Evolutionary conservation across 1,140 invertebrate genomes (phyloP).

Genomic region (Trichonephila inaurata): DNA sequence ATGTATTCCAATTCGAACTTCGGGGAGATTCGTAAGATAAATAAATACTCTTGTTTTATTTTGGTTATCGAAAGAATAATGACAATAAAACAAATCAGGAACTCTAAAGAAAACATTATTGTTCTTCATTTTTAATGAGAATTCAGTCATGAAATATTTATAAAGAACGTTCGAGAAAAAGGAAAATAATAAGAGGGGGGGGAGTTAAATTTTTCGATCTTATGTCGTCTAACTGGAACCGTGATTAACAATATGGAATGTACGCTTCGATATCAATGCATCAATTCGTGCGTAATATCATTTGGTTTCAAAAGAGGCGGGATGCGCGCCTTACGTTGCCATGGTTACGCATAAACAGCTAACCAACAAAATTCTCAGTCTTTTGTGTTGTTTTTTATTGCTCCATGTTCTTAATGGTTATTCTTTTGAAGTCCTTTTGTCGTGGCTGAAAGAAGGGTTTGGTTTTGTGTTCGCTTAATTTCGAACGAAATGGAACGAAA

Average conservation of each 20-base stretch:
- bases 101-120: neutral
- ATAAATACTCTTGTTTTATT: neutral
- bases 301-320: slow-evolving; percentile 55
- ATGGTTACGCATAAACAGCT: slow-evolving; percentile 60
- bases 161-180: neutral
- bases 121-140: neutral
- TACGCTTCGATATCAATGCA: slow-evolving; percentile 33
- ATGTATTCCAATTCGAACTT: neutral
- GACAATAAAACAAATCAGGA: neutral
- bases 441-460: slow-evolving; percentile 36
- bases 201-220: neutral
- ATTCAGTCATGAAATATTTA: slow-evolving; percentile 19
- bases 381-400: slow-evolving; percentile 31
- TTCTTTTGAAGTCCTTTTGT: neutral
- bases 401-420: slow-evolving; percentile 37
- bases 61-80: neutral
- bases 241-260: slow-evolving; percentile 56
- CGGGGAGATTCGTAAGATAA: neutral
- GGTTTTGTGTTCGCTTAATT: slow-evolving; percentile 12
- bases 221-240: neutral
- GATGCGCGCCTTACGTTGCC: neutral
- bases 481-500: neutral
- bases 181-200: no score
- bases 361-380: slow-evolving; percentile 57
- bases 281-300: slow-evolving; percentile 68